Percentiles rank a stretch among this genome's conserved stretches.
Evolutionary conservation across 2,888 invertebrate genomes (phyloP).

Genomic region (Pyrocoelia pectoralis): DNA sequence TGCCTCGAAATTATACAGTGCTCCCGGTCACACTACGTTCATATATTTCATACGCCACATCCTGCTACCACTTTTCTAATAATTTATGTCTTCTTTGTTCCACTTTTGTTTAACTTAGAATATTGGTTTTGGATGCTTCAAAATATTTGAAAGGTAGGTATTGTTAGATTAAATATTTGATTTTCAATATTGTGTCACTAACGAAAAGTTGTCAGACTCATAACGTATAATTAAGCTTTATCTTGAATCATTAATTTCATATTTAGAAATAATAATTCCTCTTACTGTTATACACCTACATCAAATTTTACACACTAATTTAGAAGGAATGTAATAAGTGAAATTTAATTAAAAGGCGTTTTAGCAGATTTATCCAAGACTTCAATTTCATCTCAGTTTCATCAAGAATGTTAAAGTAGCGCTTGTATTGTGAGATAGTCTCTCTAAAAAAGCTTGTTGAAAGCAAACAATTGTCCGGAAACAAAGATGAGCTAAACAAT

Average conservation of each 20-base stretch:
- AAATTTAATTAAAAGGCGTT: constrained; percentile 15
- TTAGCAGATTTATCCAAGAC: constrained; percentile 1
- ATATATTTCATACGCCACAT: constrained; percentile 33
- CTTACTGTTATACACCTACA: not conserved
- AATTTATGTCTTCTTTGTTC: constrained; percentile 27
- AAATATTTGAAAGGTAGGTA: constrained; percentile 8
- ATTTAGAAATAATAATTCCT: not conserved
- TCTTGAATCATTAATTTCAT: not conserved
- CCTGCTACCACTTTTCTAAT: constrained; percentile 24
- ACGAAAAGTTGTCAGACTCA: not conserved
- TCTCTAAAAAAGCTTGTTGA: constrained; percentile 19
- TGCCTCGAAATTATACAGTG: constrained; percentile 43
- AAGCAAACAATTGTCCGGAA: constrained; percentile 34
- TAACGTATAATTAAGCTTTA: not conserved
- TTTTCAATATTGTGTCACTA: not conserved
- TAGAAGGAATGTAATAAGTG: constrained; percentile 2
- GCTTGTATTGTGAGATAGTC: constrained; percentile 15
- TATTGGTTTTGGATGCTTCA: constrained; percentile 10
- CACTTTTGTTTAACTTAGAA: constrained; percentile 19
- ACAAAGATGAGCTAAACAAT: constrained; percentile 36
- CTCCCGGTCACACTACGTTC: constrained; percentile 40
- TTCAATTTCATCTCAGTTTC: constrained; percentile 22
- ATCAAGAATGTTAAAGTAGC: constrained; percentile 27
- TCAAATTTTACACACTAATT: constrained; percentile 3
- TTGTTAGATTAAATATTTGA: constrained; percentile 13